These are phyloP conservation scores for Centropus unirufus DNA, from an alignment of 2,113 vertebrate genomes.

Conservation along the genomic window DNA sequence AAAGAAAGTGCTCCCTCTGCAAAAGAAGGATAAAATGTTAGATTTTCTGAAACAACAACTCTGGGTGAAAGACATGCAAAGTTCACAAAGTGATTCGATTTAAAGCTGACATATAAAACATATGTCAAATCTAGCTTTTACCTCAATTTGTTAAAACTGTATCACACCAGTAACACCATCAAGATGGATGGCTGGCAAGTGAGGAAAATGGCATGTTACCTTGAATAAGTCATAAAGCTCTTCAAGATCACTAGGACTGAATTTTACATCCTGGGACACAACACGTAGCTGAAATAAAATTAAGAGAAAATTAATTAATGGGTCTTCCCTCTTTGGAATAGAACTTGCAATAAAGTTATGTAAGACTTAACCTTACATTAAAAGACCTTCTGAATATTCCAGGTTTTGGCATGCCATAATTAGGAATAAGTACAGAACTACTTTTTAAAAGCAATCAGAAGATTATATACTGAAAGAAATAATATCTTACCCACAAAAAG, in stretches of 20 bases:
- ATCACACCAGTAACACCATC: background rate
- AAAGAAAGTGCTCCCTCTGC: slow-evolving; percentile 95
- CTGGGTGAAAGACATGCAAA: background rate
- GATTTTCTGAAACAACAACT: background rate
- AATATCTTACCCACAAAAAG: background rate
- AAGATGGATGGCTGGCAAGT: background rate
- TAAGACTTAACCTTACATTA: background rate
- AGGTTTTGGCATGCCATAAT: background rate
- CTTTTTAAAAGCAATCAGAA: background rate
- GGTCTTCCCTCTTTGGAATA: background rate
- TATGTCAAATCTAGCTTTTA: background rate
- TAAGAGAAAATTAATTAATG: background rate
- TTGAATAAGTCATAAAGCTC: slow-evolving; percentile 95
- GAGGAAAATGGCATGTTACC: slow-evolving; percentile 74
- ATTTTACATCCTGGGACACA: slow-evolving; percentile 91
- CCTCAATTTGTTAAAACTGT: background rate
- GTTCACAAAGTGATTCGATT: background rate
- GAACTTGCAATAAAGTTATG: background rate
- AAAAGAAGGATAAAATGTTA: slow-evolving; percentile 8
- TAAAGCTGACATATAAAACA: slow-evolving; percentile 2
- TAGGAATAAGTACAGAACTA: background rate
- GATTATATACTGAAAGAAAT: background rate
- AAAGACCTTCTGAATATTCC: background rate
- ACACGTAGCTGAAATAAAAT: slow-evolving; percentile 87
- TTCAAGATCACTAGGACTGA: slow-evolving; percentile 86